A percentile compares a stretch with the other conserved stretches of the same genome.
phyloP scores from a whole-genome alignment of 2,888 invertebrate genomes.

The Glyphotaelius pellucidus region DNA sequence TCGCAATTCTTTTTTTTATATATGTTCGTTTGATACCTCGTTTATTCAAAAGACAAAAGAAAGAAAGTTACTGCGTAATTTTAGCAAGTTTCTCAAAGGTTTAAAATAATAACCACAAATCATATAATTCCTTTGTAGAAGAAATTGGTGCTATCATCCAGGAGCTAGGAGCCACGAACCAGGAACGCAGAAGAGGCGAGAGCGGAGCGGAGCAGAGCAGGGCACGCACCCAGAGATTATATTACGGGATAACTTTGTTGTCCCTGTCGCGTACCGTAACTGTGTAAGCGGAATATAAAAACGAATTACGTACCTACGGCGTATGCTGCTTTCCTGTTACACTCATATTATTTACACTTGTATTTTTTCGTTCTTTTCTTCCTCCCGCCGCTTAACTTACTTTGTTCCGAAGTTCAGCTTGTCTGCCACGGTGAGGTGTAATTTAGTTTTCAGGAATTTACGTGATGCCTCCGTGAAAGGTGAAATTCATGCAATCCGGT shows the following conservation, averaged over 20 bases:
- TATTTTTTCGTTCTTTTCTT: constrained; percentile 53
- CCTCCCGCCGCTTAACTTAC: constrained; percentile 62
- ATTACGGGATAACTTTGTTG: constrained; percentile 66
- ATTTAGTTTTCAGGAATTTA: constrained; percentile 66
- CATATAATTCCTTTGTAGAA: neutral
- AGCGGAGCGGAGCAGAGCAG: neutral
- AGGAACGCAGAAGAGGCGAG: constrained; percentile 24
- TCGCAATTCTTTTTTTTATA: too few species aligned
- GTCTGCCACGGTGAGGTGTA: constrained; percentile 62
- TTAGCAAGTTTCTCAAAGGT: neutral
- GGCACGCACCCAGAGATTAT: constrained; percentile 65
- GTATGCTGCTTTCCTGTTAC: constrained; percentile 65
- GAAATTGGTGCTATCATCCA: neutral
- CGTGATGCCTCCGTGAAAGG: constrained; percentile 64
- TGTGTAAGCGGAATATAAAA: constrained; percentile 66
- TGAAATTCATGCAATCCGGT: constrained; percentile 64
- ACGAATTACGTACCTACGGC: constrained; percentile 65
- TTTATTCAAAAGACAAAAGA: neutral
- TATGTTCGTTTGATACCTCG: neutral
- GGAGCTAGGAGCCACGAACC: neutral
- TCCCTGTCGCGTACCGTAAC: constrained; percentile 65
- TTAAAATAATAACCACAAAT: constrained; percentile 34
- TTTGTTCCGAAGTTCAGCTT: constrained; percentile 65
- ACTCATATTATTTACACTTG: constrained; percentile 66
- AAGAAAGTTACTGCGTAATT: neutral